Evolutionary conservation across 2,888 invertebrate genomes (phyloP).

Genomic region (Monochamus alternatus): DNA sequence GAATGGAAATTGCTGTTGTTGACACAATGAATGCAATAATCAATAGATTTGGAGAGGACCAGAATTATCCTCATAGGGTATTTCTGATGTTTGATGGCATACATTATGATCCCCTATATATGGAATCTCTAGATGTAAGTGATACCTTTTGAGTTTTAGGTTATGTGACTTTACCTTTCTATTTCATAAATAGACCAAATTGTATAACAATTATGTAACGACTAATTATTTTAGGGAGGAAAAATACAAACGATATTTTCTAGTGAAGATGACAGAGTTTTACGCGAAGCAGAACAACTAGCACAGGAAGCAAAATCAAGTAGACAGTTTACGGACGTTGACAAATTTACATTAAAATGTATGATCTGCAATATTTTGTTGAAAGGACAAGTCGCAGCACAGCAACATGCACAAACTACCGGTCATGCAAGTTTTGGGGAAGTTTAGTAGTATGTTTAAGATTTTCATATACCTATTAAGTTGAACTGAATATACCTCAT

Average conservation of each 20-base stretch:
- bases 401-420: conserved; percentile 88
- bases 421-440: conserved; percentile 89
- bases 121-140: conserved; percentile 86
- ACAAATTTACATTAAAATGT: conserved; percentile 89
- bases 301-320: conserved; percentile 92
- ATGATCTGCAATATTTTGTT: conserved; percentile 84
- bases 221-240: conserved; percentile 75
- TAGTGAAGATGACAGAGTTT: conserved; percentile 80
- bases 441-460: conserved; percentile 67
- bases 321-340: conserved; percentile 91
- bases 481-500: conserved; percentile 23
- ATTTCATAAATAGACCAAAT: not conserved
- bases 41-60: conserved; percentile 95
- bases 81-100: conserved; percentile 96
- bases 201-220: too few relatives aligned
- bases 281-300: conserved; percentile 87
- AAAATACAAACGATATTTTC: conserved; percentile 87
- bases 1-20: conserved; percentile 93
- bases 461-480: not conserved
- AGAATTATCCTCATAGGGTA: conserved; percentile 86
- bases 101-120: conserved; percentile 94
- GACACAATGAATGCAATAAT: conserved; percentile 93
- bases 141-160: conserved; percentile 20
- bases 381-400: conserved; percentile 87
- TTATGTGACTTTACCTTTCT: conserved; percentile 1